A percentile compares a stretch with the other conserved stretches of the same genome.
phyloP scores from a whole-genome alignment of 2,797 vertebrate genomes.

The Syngnathus acus region DNA sequence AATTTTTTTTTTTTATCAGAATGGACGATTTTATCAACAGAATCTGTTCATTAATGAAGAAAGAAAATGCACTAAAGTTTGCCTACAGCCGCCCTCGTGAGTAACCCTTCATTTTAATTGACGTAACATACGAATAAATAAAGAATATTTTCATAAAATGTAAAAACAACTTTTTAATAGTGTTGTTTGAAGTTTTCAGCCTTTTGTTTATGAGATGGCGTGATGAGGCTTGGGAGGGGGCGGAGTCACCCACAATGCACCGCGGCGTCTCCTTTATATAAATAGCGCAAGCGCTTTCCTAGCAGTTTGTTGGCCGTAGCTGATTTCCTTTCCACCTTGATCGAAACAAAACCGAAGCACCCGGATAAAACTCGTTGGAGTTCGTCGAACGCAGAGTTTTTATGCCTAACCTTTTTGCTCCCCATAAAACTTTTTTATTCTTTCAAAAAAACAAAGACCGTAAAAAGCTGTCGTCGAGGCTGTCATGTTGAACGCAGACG shows the following conservation, averaged over 20 bases:
- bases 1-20: too few relatives aligned
- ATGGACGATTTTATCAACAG: too few relatives aligned
- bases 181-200: background rate
- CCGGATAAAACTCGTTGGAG: background rate
- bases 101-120: background rate
- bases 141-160: background rate
- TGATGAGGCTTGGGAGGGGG: background rate
- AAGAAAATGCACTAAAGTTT: too few relatives aligned
- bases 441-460: background rate
- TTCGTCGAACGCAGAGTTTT: conserved; percentile 40
- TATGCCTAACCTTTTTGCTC: conserved; percentile 51
- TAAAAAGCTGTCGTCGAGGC: conserved; percentile 36
- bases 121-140: background rate
- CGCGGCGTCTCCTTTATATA: conserved; percentile 29
- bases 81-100: background rate
- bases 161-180: background rate
- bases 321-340: fast-evolving
- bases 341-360: background rate
- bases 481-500: conserved; percentile 68
- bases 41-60: too few relatives aligned
- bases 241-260: conserved; percentile 43
- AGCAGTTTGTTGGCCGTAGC: background rate
- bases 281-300: background rate
- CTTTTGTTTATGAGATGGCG: background rate
- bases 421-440: conserved; percentile 36